These are phyloP conservation scores for Tenebrio molitor DNA, from an alignment of 1,140 invertebrate genomes.

Conservation along the genomic window DNA sequence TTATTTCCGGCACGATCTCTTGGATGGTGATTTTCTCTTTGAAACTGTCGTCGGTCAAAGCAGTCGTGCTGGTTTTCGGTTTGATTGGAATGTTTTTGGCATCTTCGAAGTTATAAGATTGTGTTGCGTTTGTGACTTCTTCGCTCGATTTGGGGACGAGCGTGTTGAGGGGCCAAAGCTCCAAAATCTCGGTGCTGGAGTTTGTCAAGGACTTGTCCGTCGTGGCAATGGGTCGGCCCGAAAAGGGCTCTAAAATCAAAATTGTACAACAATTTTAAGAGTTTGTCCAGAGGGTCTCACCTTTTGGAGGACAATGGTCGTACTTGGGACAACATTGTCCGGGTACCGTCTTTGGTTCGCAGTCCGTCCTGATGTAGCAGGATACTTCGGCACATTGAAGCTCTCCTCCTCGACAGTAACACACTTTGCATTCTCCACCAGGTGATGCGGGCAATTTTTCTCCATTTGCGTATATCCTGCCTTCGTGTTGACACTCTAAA, in stretches of 20 bases:
- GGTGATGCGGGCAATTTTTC: constrained; percentile 77
- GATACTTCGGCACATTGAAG: constrained; percentile 81
- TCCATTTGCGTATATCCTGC: constrained; percentile 80
- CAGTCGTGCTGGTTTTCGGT: too few relatives aligned
- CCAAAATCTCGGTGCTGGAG: background rate
- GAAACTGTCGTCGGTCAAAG: too few relatives aligned
- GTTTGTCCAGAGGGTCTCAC: constrained; percentile 16
- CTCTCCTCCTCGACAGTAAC: constrained; percentile 84
- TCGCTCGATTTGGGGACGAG: too few relatives aligned
- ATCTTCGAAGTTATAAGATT: too few relatives aligned
- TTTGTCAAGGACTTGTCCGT: background rate
- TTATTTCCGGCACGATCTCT: constrained; percentile 64
- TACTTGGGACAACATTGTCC: constrained; percentile 84
- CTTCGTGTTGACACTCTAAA: constrained; percentile 82
- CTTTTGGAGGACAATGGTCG: constrained; percentile 78
- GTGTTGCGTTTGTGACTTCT: too few relatives aligned
- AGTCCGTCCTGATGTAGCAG: constrained; percentile 81
- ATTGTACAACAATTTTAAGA: background rate
- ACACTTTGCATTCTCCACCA: constrained; percentile 80
- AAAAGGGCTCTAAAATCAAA: background rate
- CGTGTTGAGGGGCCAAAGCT: constrained; percentile 7
- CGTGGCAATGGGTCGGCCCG: background rate
- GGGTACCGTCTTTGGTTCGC: constrained; percentile 75
- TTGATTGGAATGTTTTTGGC: constrained; percentile 14
- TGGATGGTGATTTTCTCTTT: constrained; percentile 62